These are phyloP conservation scores for Melinaea menophilus DNA, from an alignment of 2,888 invertebrate genomes.

Conservation along the genomic window DNA sequence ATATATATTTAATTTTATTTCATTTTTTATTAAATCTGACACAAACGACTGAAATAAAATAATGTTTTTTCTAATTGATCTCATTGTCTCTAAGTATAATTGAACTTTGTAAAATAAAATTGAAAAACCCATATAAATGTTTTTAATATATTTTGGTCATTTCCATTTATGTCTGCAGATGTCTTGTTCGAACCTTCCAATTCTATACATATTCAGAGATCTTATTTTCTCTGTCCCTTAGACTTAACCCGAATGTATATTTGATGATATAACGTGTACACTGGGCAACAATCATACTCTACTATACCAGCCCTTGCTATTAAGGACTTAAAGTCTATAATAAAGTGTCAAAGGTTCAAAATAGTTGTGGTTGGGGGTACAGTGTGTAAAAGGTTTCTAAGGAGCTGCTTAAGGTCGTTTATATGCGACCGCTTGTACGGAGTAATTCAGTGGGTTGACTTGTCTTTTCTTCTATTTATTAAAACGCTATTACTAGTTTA, in stretches of 20 bases:
- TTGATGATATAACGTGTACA: slow-evolving; percentile 66
- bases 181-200: slow-evolving; percentile 22
- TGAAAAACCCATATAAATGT: slow-evolving; percentile 5
- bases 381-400: slow-evolving; percentile 48
- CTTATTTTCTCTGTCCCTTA: slow-evolving; percentile 40
- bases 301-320: neutral
- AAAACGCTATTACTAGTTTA: slow-evolving; percentile 14
- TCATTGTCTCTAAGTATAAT: too few relatives aligned
- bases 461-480: slow-evolving; percentile 44
- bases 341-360: neutral
- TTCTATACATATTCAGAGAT: slow-evolving; percentile 57
- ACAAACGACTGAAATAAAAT: too few relatives aligned
- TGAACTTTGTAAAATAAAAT: too few relatives aligned
- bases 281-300: slow-evolving; percentile 45
- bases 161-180: slow-evolving; percentile 24
- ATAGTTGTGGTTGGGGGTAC: slow-evolving; percentile 20
- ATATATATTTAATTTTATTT: too few relatives aligned
- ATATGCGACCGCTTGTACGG: slow-evolving; percentile 47
- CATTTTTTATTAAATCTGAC: too few relatives aligned
- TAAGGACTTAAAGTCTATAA: slow-evolving; percentile 32
- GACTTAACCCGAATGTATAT: slow-evolving; percentile 67
- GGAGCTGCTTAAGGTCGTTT: slow-evolving; percentile 52
- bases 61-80: too few relatives aligned
- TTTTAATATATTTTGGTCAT: slow-evolving; percentile 14
- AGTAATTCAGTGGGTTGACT: slow-evolving; percentile 42